Evolutionary conservation across 2,888 invertebrate species (phyloP).

Genomic region (Campaea margaritaria): DNA sequence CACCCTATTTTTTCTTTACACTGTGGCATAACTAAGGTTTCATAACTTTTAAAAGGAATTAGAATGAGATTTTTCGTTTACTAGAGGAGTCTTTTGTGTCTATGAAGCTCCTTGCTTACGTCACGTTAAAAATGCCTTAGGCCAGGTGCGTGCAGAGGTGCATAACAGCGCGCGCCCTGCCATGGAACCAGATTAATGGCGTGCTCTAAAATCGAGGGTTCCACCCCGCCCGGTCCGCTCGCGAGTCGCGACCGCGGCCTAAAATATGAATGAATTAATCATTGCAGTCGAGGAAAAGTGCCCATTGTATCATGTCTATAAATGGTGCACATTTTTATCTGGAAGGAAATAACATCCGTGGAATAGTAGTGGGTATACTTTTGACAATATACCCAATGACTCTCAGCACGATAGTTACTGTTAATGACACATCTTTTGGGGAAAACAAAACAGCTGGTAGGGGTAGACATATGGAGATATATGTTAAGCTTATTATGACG

Average conservation of each 20-base stretch:
- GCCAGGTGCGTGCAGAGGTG: constrained; percentile 24
- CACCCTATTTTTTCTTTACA: too few species aligned
- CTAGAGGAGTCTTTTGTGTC: too few species aligned
- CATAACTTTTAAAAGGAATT: too few species aligned
- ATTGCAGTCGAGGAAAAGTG: constrained; percentile 9
- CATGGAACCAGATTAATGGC: constrained; percentile 20
- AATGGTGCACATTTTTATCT: too few species aligned
- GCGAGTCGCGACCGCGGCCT: neutral
- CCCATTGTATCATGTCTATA: neutral
- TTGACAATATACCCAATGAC: too few species aligned
- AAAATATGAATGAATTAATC: constrained; percentile 15
- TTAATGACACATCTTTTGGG: neutral
- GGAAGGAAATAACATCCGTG: too few species aligned
- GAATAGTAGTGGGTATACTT: too few species aligned
- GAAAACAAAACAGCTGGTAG: neutral
- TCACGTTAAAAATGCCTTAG: constrained; percentile 4
- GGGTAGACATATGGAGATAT: constrained; percentile 5
- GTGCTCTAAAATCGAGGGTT: constrained; percentile 6
- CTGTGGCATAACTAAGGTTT: too few species aligned
- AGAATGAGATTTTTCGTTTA: too few species aligned
- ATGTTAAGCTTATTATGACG: neutral
- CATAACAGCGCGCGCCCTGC: constrained; percentile 3
- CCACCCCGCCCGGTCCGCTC: constrained; percentile 2
- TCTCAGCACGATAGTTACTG: too few species aligned
- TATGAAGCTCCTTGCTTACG: neutral